Evolutionary conservation across 1,140 invertebrate genomes (phyloP), one percentile per base, ranked within the genome.

Genomic region (Sycophaga agraensis): DNA sequence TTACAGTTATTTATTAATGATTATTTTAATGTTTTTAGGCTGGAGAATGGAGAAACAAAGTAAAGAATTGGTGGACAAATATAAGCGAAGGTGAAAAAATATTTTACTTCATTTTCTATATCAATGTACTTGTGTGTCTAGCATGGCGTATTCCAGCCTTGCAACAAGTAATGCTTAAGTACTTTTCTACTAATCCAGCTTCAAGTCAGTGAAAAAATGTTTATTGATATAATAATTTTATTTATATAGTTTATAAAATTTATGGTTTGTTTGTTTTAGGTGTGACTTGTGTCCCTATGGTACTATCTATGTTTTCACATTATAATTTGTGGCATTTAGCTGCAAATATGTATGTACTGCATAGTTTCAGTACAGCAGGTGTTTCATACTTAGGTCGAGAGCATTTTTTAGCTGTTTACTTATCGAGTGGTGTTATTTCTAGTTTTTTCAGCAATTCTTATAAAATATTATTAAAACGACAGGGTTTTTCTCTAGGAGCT

Each of bases 281-380:
- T 74, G 82, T 82, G 66, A 80, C 88, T 53, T 95, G 89, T 77
- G 86, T 87, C 79, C 92, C 96, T 19, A 95, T 97, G 93, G 70
- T 98, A 16, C 78, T 98, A 1, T 95, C 92, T 9, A 91, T 89
- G 48, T 98, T 99, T 78, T 98, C 95, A 71, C 97, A 99, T 76
- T 89, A 91, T 71, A 93, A 90, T 9, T 72, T 86, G 31, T 80
- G 95, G 43, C 97, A 99, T 82, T 83, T 98, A 48, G 86, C 86
- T 70, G 86, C 89, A 35, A 99, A 99, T 80, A 98, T 99, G 96
- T 97, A 93, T 82, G 96, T 97, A 19, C 79, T 98, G 19, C 90
- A 95, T 72, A 96, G 90, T 70, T 98, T 91, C 69, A 80, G 66
- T 65, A 86, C 78, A 66, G 82, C 85, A 26, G 86, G 88, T 48